Evolutionary conservation across 2,797 vertebrate species (phyloP).

Genomic region (Lagorchestes hirsutus): DNA sequence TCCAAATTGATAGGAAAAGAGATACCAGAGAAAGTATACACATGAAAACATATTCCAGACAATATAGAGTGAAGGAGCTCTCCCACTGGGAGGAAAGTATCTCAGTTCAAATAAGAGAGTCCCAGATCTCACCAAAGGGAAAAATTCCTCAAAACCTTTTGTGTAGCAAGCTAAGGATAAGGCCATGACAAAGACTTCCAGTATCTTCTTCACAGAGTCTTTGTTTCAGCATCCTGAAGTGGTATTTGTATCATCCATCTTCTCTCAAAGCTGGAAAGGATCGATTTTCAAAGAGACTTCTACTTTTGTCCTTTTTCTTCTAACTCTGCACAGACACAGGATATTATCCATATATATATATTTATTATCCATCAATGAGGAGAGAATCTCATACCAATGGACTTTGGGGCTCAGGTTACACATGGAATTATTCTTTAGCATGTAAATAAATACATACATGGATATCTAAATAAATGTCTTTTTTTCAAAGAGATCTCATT

Average conservation of each 20-base stretch:
- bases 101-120: background rate
- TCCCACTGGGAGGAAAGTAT: background rate
- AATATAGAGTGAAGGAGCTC: background rate
- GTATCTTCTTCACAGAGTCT: background rate
- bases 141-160: background rate
- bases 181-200: background rate
- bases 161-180: background rate
- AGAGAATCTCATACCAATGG: background rate
- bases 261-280: background rate
- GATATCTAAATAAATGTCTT: background rate
- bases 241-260: background rate
- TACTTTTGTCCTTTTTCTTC: background rate
- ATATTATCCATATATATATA: background rate
- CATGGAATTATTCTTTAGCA: background rate
- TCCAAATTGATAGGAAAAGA: background rate
- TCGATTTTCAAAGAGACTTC: background rate
- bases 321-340: background rate
- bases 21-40: background rate
- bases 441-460: background rate
- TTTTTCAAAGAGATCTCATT: background rate
- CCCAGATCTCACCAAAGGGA: background rate
- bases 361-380: background rate
- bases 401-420: background rate
- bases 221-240: background rate
- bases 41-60: background rate